Evolutionary conservation across 1,140 invertebrate genomes (phyloP).

Genomic region (Homarus americanus): DNA sequence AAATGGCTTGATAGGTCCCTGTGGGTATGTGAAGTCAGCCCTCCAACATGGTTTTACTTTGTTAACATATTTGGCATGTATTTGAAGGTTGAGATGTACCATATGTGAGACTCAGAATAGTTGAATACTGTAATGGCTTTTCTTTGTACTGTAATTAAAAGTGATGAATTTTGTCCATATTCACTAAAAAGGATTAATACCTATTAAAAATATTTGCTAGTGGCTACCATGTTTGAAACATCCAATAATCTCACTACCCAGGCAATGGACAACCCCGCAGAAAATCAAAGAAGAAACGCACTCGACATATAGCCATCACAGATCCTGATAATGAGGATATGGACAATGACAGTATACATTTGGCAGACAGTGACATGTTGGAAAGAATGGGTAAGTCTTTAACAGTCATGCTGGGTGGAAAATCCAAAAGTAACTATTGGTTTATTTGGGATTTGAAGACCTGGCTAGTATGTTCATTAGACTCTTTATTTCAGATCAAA

Average conservation of each 20-base stretch:
- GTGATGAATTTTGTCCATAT: no score
- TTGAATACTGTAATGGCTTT: no score
- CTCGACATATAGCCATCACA: slow-evolving; percentile 32
- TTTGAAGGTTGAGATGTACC: no score
- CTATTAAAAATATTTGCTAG: not conserved
- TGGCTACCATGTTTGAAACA: not conserved
- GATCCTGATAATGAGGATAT: slow-evolving; percentile 9
- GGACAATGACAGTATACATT: slow-evolving; percentile 16
- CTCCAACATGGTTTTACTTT: no score
- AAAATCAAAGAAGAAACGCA: slow-evolving; percentile 33
- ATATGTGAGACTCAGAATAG: no score
- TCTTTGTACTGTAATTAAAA: no score
- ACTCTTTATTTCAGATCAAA: no score
- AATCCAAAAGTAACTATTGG: not conserved
- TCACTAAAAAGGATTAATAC: not conserved
- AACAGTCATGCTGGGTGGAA: slow-evolving; percentile 29
- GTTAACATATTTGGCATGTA: no score
- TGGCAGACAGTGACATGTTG: slow-evolving; percentile 11
- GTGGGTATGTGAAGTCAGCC: no score
- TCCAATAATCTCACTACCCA: not conserved
- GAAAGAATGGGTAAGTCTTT: not conserved
- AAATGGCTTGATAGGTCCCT: no score
- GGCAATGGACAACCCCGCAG: slow-evolving; percentile 32
- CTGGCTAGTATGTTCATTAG: no score
- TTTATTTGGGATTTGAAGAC: no score